These are phyloP conservation scores for Falco concolor DNA, from an alignment of 2,797 vertebrate genomes.

Conservation along the genomic window DNA sequence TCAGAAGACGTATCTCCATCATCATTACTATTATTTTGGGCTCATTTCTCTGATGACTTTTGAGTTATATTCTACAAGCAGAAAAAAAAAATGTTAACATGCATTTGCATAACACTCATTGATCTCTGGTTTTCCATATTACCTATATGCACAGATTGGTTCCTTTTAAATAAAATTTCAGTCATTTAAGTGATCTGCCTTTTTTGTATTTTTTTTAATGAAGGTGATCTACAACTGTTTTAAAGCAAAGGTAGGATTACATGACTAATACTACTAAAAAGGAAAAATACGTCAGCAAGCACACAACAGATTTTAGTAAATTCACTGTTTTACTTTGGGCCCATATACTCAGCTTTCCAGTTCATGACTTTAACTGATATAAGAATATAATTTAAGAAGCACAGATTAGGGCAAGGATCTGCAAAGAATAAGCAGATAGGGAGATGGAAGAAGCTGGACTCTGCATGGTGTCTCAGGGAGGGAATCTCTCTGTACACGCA, in stretches of 20 bases:
- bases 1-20: not conserved
- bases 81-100: not conserved
- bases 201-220: not conserved
- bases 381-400: not conserved
- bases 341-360: not conserved
- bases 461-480: not conserved
- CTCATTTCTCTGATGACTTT: not conserved
- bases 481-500: not conserved
- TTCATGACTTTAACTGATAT: not conserved
- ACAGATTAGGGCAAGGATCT: not conserved
- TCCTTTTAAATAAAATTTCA: not conserved
- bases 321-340: not conserved
- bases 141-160: not conserved
- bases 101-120: not conserved
- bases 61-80: not conserved
- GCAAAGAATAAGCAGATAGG: not conserved
- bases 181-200: not conserved
- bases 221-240: not conserved
- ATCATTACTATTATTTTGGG: not conserved
- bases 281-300: not conserved
- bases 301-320: not conserved
- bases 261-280: not conserved
- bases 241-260: not conserved
- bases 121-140: not conserved
- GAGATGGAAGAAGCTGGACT: not conserved